Percentiles rank a stretch among this genome's conserved stretches.
phyloP scores from a whole-genome alignment of 1,140 invertebrate species.

The Lucilia cuprina region DNA sequence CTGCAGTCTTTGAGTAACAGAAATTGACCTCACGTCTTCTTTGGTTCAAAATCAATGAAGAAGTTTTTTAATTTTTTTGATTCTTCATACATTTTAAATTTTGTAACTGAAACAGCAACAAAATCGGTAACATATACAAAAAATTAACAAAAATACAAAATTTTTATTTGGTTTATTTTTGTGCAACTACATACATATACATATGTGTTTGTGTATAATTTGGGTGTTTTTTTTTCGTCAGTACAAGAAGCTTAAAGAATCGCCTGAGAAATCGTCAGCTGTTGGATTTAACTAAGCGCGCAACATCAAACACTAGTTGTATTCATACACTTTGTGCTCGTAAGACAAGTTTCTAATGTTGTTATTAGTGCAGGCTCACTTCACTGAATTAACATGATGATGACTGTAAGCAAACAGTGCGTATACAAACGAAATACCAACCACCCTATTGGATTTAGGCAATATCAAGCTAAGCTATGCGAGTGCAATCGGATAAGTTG shows the following conservation, averaged over 20 bases:
- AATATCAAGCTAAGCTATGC: not conserved
- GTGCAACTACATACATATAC: too few relatives aligned
- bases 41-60: not conserved
- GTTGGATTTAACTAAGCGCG: constrained; percentile 10
- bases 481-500: too few relatives aligned
- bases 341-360: constrained; percentile 35
- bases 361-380: constrained; percentile 31
- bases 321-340: not conserved
- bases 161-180: not conserved
- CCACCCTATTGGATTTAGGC: not conserved
- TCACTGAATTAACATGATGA: constrained; percentile 18
- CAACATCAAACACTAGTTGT: constrained; percentile 2
- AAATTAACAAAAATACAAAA: not conserved
- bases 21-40: not conserved
- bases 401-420: not conserved
- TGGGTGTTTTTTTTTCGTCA: not conserved
- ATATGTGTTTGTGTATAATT: not conserved
- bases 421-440: not conserved
- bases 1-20: not conserved
- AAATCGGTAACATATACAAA: not conserved
- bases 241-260: constrained; percentile 26
- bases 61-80: not conserved
- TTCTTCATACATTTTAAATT: not conserved
- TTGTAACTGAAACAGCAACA: not conserved
- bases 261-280: constrained; percentile 27